Base-by-base conservation (phyloP, 2,888 invertebrate species). In the Eucera pruinosa region DNA sequence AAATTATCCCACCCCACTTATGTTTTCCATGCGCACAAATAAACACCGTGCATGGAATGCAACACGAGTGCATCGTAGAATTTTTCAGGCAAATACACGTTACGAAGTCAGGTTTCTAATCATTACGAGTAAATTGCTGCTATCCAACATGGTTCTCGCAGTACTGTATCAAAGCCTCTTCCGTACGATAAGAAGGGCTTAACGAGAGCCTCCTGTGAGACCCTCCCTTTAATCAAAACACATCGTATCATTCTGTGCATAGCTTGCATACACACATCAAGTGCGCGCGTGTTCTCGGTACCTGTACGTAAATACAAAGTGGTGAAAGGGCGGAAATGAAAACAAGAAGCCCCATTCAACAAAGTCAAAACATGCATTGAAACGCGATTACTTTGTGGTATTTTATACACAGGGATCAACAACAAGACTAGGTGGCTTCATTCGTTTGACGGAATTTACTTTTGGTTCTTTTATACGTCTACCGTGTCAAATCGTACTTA, bases 171-270 rank as follows among this genome's bases (percentile, higher is more conserved):
- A 84, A 84, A 78, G 70, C 45, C 54, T 39, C 67, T 69, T 43
- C 43, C 52, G 36, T 39, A 23, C 39, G 75, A 78, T 84, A 82
- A 84, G 73, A 61, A 73, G 68, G 58, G 60, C 39, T 80, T 84
- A 73, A 84, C 75, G 75, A 78, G 81, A 55, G 52, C 52, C 65
- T 68, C 47, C 54, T 55, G 25, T 23, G 20, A 23, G 52, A 58
- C 2, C 52, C 55, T 69, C 64, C 65, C 75, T 84, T 84, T 84
- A 82, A 84, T 82, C 84, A 82, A 52, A 78, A 54, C 43, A 33
- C 58, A 36, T 79, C 66, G 61, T 58, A 65, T 62, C 60, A 47
- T 3, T 25, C 23, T 2, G n/a, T 7, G 36, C n/a, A 11, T n/a
- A 30, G 20, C 11, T 15, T 25, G 20, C 20, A 5, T 13, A 39